A percentile compares a stretch with the other conserved stretches of the same genome.
phyloP scores from a whole-genome alignment of 2,113 vertebrate species.

The Catharus minimus region DNA sequence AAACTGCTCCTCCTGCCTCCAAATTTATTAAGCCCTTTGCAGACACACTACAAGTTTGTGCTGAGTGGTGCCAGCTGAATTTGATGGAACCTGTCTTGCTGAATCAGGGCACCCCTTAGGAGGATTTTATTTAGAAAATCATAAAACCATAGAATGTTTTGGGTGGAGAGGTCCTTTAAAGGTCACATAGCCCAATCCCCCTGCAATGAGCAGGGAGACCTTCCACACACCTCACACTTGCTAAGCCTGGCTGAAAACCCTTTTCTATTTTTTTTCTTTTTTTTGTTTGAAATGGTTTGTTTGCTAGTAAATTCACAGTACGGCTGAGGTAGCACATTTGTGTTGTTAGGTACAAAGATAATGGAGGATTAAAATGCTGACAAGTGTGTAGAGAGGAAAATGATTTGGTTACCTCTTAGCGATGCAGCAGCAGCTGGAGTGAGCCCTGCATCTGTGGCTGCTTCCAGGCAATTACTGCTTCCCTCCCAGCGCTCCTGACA shows the following conservation, averaged over 20 bases:
- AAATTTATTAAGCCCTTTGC: neutral
- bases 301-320: conserved; percentile 48
- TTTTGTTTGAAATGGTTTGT: neutral
- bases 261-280: neutral
- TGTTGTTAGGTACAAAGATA: conserved; percentile 39
- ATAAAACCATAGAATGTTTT: neutral
- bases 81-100: accelerated
- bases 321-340: conserved; percentile 43
- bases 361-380: conserved; percentile 57
- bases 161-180: neutral
- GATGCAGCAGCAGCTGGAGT: conserved; percentile 29
- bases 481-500: conserved; percentile 35
- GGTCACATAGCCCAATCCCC: neutral
- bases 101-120: neutral
- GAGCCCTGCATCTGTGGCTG: conserved; percentile 25
- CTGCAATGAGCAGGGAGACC: neutral
- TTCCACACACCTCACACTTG: neutral
- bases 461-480: conserved; percentile 49
- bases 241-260: neutral
- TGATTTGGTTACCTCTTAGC: conserved; percentile 47
- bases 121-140: neutral
- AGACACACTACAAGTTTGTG: neutral
- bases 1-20: neutral
- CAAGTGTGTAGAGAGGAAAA: conserved; percentile 35
- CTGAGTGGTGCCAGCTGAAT: neutral